phyloP scores from a whole-genome alignment of 2,888 invertebrate genomes.

The Drosophila anomalata region DNA sequence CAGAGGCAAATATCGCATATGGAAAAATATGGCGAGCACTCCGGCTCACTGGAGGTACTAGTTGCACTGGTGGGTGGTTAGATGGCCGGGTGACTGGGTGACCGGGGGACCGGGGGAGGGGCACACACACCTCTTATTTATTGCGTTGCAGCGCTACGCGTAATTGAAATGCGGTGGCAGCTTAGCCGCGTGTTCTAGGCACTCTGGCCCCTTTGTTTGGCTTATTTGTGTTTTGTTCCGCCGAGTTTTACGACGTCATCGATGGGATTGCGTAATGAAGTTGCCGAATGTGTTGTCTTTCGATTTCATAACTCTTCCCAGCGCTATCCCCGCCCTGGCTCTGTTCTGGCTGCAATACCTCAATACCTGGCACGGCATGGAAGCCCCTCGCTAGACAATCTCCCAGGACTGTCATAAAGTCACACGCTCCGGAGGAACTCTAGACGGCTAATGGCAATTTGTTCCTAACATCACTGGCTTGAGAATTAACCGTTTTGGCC shows the following conservation, averaged over 20 bases:
- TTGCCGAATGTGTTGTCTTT: background rate
- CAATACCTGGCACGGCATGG: too few relatives aligned
- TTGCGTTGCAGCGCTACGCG: constrained; percentile 35
- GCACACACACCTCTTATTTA: constrained; percentile 42
- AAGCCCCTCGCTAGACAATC: background rate
- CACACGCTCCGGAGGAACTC: constrained; percentile 44
- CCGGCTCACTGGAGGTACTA: constrained; percentile 11
- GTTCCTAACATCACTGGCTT: background rate
- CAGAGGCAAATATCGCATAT: constrained; percentile 52
- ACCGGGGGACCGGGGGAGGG: too few relatives aligned
- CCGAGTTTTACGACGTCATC: constrained; percentile 19
- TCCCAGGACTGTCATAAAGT: constrained; percentile 42
- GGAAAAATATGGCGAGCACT: constrained; percentile 34
- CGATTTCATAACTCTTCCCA: background rate
- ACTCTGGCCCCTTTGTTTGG: constrained; percentile 12
- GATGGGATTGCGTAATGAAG: constrained; percentile 11
- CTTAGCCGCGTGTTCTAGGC: constrained; percentile 19
- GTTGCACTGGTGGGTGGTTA: background rate
- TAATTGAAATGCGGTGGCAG: constrained; percentile 63
- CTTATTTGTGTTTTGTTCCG: background rate
- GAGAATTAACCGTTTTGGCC: constrained; percentile 4
- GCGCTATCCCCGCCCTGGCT: too few relatives aligned
- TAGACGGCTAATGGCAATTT: constrained; percentile 7
- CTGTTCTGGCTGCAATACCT: too few relatives aligned
- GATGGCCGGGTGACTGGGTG: too few relatives aligned